Percentiles rank a stretch among this genome's conserved stretches.
These are phyloP conservation scores for Orthonychiurus folsomi DNA, from an alignment of 2,888 invertebrate genomes.

Conservation along the genomic window DNA sequence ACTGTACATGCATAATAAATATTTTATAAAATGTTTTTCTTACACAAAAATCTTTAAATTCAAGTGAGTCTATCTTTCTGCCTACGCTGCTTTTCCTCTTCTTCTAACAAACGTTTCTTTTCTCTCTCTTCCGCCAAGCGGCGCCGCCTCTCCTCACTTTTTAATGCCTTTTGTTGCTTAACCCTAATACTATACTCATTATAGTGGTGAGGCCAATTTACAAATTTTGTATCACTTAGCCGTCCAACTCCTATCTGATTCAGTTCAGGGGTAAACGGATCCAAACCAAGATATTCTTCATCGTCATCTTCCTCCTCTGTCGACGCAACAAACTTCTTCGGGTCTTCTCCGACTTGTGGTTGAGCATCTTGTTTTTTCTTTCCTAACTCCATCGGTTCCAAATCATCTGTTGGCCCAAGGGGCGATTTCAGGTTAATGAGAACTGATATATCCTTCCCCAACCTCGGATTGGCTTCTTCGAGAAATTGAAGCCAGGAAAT, in stretches of 20 bases:
- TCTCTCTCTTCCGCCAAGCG: too few relatives aligned
- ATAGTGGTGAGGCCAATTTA: conserved; percentile 38
- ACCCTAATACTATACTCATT: too few relatives aligned
- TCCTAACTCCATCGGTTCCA: conserved; percentile 20
- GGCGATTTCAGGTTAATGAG: conserved; percentile 70
- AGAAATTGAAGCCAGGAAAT: conserved; percentile 82
- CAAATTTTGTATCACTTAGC: conserved; percentile 32
- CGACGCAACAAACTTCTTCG: neutral
- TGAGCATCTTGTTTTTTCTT: conserved; percentile 18
- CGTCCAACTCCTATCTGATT: conserved; percentile 33
- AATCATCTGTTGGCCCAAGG: conserved; percentile 43
- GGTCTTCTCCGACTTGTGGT: neutral
- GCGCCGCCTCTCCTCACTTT: too few relatives aligned
- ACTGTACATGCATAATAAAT: too few relatives aligned
- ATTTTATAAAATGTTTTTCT: too few relatives aligned
- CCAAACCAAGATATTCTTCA: conserved; percentile 16
- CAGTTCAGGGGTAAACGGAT: conserved; percentile 23
- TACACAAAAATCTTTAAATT: too few relatives aligned
- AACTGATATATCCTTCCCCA: conserved; percentile 63
- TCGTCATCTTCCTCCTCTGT: conserved; percentile 15
- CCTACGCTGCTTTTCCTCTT: too few relatives aligned
- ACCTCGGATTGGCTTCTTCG: conserved; percentile 61
- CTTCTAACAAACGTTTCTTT: too few relatives aligned
- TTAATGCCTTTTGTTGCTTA: too few relatives aligned
- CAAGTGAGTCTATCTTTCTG: too few relatives aligned